Percentiles rank a stretch among this genome's conserved stretches.
phyloP scores from a whole-genome alignment of 2,888 invertebrate genomes.

The Spilarctia lutea region DNA sequence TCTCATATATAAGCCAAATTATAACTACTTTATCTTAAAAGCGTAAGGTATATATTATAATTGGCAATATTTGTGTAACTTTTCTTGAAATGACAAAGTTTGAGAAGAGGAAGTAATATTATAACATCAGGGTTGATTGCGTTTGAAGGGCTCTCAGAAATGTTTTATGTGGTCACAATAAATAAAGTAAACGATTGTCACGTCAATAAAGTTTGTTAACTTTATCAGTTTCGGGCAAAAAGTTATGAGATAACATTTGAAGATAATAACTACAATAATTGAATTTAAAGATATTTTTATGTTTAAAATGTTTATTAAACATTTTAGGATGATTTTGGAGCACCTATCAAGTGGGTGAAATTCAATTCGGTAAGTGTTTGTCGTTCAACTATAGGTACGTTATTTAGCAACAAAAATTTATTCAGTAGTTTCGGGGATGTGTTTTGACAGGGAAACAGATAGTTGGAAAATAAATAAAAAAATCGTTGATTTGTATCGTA shows the following conservation, averaged over 20 bases:
- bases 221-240: background rate
- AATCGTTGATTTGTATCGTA: too few relatives aligned
- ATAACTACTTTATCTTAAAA: background rate
- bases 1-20: background rate
- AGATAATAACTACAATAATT: too few relatives aligned
- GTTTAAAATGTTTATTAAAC: background rate
- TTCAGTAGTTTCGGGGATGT: too few relatives aligned
- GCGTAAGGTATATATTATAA: background rate
- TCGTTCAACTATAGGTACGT: background rate
- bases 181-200: background rate
- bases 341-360: slow-evolving; percentile 57
- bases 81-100: background rate
- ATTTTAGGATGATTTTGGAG: slow-evolving; percentile 43
- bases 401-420: background rate
- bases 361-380: slow-evolving; percentile 57
- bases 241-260: background rate
- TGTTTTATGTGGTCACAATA: background rate
- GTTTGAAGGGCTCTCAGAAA: background rate
- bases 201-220: background rate
- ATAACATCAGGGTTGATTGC: background rate
- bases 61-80: background rate
- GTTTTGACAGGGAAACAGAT: too few relatives aligned
- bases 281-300: too few relatives aligned
- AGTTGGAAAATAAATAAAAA: too few relatives aligned
- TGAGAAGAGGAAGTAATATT: background rate